Base-by-base conservation (phyloP, 2,113 vertebrate species). In the Thryonomys swinderianus region DNA sequence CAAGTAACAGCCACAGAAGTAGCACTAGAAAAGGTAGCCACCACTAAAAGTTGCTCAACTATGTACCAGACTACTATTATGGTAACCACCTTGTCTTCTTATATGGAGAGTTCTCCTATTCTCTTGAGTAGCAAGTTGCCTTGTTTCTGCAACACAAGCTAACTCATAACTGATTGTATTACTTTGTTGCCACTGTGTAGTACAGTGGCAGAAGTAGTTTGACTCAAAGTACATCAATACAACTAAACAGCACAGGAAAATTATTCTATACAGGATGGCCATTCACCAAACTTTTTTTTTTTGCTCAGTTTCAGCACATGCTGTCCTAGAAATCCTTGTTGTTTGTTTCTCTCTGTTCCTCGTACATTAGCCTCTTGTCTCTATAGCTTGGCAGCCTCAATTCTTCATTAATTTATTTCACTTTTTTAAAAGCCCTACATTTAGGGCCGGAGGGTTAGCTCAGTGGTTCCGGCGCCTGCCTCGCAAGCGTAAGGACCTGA, bases 111-210 rank as follows among this genome's bases (percentile, higher is more conserved):
- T 45, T 71, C 61, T 78, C 23, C 3, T 21, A 3, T 91, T 85
- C 79, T 95, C n/a, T 16, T 83, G 9, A 40, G 13, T 45, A 66
- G 53, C 76, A 17, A 93, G 23, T 94, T 88, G 37, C 13, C 51
- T 95, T 53, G 53, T 86, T 93, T 95, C 30, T 92, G 42, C 37
- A 92, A 61, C 27, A 94, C 14, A 73, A 61, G 71, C 93, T 90
- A 85, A 40, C 32, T 93, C 25, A 51, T 89, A 85, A 66, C 32
- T 79, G 53, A 67, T 40, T 53, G 37, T 42, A 27, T 78, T 82
- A 81, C 66, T 93, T 89, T 94, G 69, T n/a, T 90, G 48, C 20
- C 34, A 57, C 42, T 62, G 91, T 78, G 30, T 53, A 71, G 64
- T 69, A 48, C 0, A 88, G 10, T 6, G 57, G 34, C 51, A 51